phyloP scores from a whole-genome alignment of 2,797 vertebrate species.

The Spizella passerina region DNA sequence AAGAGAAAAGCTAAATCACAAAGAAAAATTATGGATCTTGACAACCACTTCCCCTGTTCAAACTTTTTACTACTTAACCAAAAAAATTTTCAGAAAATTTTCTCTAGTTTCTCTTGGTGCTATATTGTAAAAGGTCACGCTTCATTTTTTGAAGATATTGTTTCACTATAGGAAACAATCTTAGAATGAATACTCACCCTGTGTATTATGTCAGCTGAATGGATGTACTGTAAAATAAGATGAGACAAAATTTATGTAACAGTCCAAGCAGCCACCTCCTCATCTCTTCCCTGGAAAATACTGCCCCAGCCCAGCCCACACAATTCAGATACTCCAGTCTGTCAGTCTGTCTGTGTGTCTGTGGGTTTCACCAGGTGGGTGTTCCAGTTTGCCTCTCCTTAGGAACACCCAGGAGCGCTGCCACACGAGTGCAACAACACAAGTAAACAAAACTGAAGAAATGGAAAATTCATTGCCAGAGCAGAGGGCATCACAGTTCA shows the following conservation, averaged over 20 bases:
- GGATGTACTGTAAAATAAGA: slow-evolving; percentile 90
- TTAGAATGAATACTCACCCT: slow-evolving; percentile 84
- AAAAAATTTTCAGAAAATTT: not conserved
- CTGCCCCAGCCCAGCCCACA: not conserved
- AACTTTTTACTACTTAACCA: not conserved
- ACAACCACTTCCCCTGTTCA: not conserved
- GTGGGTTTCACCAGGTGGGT: not conserved
- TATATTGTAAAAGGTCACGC: not conserved
- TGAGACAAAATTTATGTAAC: not conserved
- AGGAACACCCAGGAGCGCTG: not conserved
- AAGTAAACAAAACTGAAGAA: not conserved
- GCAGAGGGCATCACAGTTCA: not conserved
- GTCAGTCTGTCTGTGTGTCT: not conserved
- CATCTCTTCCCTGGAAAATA: not conserved
- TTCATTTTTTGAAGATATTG: not conserved
- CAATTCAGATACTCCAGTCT: not conserved
- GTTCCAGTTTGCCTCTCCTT: not conserved
- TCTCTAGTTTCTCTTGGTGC: not conserved
- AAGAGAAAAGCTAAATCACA: not conserved
- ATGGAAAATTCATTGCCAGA: not conserved
- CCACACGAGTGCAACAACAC: not conserved
- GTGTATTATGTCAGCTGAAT: slow-evolving; percentile 98
- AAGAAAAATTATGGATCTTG: not conserved
- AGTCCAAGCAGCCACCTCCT: not conserved
- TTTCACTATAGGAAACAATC: not conserved